Evolutionary conservation across 2,797 vertebrate genomes (phyloP), one percentile per base, ranked within the genome.

Genomic region (Choloepus didactylus): DNA sequence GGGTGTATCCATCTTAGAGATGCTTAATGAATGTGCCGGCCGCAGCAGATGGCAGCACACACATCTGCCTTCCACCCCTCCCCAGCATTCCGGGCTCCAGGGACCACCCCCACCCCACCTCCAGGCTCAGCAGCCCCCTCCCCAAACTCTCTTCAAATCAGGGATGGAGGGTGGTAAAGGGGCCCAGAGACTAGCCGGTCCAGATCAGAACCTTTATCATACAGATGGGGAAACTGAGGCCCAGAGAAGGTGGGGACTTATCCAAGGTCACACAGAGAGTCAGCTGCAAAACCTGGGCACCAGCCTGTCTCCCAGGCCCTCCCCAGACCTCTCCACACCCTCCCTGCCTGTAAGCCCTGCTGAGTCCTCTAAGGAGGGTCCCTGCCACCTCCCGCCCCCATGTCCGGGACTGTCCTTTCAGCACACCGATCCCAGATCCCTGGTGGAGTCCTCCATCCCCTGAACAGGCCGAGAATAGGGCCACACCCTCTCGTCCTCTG

Each of bases 1-100:
- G 95, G 98, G 95, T 96, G 97, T 97, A 97, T 98, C 93, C 95
- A 95, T 98, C 97, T 98, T 97, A 97, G 95, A 97, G 97, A 98
- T 97, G 92, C 97, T 96, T 98, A 98, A 98, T 96, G 97, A 98
- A 97, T 91, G 97, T 97, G 97, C 97, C 90, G 59, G 95, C 96
- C 89, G 25, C 2, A 62, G 11, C 0, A 18, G 95, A 95, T 85
- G 79, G 97, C 97, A 98, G 95, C 94, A 96, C 93, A 96, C 94
- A 96, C 83, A 95, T 97, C 97, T 97, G 95, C 66, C 95, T 96
- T 93, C 87, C 93, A 76, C 93, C 88, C n/a, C 81, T 91, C 96
- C 92, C 96, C 38, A n/a, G 70, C 38, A 27, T 35, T 72, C 12
- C 64, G 18, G n/a, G 60, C 81, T 88, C 77, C 16, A 19, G 56